phyloP scores from a whole-genome alignment of 2,113 vertebrate genomes.

The Cavia porcellus region DNA sequence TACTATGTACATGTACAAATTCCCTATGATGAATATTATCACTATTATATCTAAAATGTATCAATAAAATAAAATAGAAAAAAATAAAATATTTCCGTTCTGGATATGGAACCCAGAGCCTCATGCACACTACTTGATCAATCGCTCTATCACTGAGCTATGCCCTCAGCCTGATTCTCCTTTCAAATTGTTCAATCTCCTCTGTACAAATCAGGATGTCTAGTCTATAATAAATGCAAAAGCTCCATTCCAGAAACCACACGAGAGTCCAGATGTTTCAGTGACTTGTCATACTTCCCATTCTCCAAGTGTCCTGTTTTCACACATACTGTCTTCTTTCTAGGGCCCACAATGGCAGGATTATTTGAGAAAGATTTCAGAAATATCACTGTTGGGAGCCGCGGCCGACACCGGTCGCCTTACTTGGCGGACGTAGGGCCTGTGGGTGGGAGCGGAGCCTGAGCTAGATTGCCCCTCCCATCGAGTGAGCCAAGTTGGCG shows the following conservation, averaged over 20 bases:
- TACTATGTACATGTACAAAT: no score
- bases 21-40: no score
- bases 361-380: neutral
- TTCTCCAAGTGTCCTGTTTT: neutral
- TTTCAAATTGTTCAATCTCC: neutral
- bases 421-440: no score
- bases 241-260: neutral
- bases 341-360: neutral
- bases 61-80: no score
- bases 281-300: neutral
- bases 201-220: neutral
- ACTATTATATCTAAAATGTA: no score
- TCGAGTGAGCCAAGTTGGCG: no score
- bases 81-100: neutral
- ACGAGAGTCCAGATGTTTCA: neutral
- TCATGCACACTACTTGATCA: neutral
- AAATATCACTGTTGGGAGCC: no score
- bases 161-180: neutral
- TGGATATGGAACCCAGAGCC: neutral
- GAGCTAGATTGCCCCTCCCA: no score
- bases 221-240: neutral
- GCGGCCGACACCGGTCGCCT: no score
- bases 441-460: no score
- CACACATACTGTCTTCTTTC: neutral
- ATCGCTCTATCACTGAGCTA: neutral